phyloP scores from a whole-genome alignment of 2,113 vertebrate species.

The Plotosus lineatus region DNA sequence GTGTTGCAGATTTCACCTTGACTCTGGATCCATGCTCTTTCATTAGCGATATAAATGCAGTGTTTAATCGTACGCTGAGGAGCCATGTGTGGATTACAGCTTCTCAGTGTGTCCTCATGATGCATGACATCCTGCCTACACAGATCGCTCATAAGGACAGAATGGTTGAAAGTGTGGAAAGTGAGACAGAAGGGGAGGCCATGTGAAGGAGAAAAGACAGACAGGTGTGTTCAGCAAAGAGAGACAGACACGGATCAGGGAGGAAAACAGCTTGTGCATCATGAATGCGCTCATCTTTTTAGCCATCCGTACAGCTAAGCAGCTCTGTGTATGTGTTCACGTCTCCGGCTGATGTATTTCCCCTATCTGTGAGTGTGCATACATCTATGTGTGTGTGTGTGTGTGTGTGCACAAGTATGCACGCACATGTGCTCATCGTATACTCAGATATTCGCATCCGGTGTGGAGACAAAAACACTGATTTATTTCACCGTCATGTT shows the following conservation, averaged over 20 bases:
- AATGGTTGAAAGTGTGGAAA: background rate
- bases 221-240: background rate
- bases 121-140: constrained; percentile 10
- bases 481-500: constrained; percentile 72
- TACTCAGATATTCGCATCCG: constrained; percentile 48
- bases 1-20: constrained; percentile 58
- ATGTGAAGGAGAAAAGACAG: constrained; percentile 1
- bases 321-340: background rate
- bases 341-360: constrained; percentile 21
- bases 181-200: background rate
- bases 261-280: constrained; percentile 44
- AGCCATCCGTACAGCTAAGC: constrained; percentile 8
- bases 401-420: constrained; percentile 21
- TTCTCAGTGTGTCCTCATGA: constrained; percentile 15
- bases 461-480: constrained; percentile 68
- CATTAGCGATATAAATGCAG: constrained; percentile 67
- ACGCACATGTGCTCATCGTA: constrained; percentile 24
- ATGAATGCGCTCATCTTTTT: constrained; percentile 2
- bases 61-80: constrained; percentile 68
- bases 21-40: constrained; percentile 68
- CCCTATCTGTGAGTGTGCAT: background rate
- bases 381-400: background rate
- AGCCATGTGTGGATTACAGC: constrained; percentile 21
- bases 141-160: constrained; percentile 37
- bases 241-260: constrained; percentile 12